phyloP scores from a whole-genome alignment of 2,113 vertebrate genomes.

The Sander lucioperca region DNA sequence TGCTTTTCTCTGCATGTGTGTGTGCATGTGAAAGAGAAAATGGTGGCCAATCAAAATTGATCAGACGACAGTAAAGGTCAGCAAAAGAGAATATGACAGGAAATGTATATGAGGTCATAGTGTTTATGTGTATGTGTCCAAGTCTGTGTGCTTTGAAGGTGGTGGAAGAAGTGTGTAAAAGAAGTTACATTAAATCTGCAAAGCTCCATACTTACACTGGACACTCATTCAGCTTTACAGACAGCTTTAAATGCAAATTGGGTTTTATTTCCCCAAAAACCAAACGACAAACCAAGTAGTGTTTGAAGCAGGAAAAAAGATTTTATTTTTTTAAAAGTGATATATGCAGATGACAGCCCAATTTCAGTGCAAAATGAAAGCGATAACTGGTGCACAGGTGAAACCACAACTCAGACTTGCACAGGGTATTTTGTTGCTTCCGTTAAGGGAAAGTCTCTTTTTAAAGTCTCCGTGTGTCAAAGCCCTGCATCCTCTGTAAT shows the following conservation, averaged over 20 bases:
- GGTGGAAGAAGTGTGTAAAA: neutral
- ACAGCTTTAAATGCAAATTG: neutral
- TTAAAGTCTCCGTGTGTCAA: neutral
- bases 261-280: neutral
- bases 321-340: neutral
- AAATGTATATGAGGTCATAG: neutral
- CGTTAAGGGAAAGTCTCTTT: neutral
- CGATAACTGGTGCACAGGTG: neutral
- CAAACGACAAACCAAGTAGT: neutral
- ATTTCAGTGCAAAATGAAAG: neutral
- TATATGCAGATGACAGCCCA: constrained; percentile 3
- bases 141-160: neutral
- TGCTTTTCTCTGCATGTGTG: too few relatives aligned
- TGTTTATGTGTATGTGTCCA: neutral
- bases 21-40: neutral
- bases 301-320: neutral
- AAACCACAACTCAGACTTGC: neutral
- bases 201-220: neutral
- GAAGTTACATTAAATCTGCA: neutral
- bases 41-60: too few relatives aligned
- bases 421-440: neutral
- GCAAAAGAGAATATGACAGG: neutral
- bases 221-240: neutral
- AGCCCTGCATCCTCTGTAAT: constrained; percentile 19
- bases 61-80: neutral